Conservation (phyloP, 2,797 vertebrate species). For the Tapera naevia region DNA sequence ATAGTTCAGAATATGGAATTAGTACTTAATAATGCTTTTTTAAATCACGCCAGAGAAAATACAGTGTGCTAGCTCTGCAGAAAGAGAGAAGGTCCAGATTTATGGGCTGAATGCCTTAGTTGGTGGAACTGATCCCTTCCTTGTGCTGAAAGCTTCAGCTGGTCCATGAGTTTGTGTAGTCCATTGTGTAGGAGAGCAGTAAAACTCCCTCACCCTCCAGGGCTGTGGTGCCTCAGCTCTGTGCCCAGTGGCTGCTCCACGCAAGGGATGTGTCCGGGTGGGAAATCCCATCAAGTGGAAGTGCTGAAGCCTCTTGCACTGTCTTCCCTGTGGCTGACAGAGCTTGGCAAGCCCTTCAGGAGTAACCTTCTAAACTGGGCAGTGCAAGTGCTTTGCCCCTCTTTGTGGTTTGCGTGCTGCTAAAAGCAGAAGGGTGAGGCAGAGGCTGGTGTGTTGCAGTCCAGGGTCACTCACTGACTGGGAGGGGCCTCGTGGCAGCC, state of each 20-base stretch:
- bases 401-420: accelerated
- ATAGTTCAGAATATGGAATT: neutral
- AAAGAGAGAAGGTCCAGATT: neutral
- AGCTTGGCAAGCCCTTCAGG: neutral
- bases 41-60: neutral
- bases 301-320: neutral
- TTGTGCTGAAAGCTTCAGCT: neutral
- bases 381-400: neutral
- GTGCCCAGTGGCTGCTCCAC: accelerated
- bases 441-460: accelerated
- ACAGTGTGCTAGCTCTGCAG: neutral
- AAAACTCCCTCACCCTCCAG: neutral
- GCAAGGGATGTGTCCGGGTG: neutral
- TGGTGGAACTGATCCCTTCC: neutral
- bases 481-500: neutral
- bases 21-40: neutral
- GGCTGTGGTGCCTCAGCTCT: neutral
- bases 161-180: neutral
- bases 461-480: neutral
- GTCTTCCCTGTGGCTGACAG: neutral
- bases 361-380: neutral
- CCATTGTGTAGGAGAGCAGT: neutral
- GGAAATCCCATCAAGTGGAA: neutral
- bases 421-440: neutral
- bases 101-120: neutral